Evolutionary conservation across 2,113 vertebrate genomes (phyloP), one percentile per base, ranked within the genome.

Genomic region (Danionella cerebrum): DNA sequence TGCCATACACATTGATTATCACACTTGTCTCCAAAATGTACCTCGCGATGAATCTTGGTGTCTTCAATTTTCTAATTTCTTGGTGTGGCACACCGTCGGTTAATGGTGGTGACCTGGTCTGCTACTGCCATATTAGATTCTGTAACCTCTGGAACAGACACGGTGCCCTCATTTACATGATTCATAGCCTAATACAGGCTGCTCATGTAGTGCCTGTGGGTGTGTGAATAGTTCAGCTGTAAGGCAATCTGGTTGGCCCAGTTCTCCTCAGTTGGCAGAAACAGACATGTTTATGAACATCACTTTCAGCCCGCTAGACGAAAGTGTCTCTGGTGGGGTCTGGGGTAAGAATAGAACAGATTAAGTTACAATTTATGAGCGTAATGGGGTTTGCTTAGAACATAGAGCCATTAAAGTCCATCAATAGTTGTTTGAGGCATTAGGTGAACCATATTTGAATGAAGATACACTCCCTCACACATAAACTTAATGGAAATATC

Each of bases 171-270:
- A 27, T 50, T 58, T 48, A 58, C 31, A 35, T 21, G 55, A 39
- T 51, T 21, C 25, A 45, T 60, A 19, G 47, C 24, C 52, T 60
- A 41, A 59, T 67, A 39, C 21, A 52, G 42, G 36, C 25, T 9
- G 55, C 71, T 80, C 72, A 1, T 54, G 65, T 84, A 80, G 76
- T 78, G 65, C 39, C 18, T 62, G n/a, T n/a, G n/a, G n/a, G 39
- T 29, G 50, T 82, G 84, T 80, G 68, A 75, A 80, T 80, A 75
- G 72, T 83, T 82, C 22, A 72, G 69, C 54, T 69, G 72, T 42
- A 74, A 71, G 31, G 22, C 25, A 42, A 74, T 54, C 59, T 11
- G 55, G 27, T 19, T 59, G 74, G 69, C 74, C 71, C 53, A 57
- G 19, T 75, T 54, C 58, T 19, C 36, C 24, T n/a, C 25, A 39